Percentiles rank a stretch among this genome's conserved stretches.
Evolutionary conservation across 1,140 invertebrate species (phyloP).

Genomic region (Drosophila orosa): DNA sequence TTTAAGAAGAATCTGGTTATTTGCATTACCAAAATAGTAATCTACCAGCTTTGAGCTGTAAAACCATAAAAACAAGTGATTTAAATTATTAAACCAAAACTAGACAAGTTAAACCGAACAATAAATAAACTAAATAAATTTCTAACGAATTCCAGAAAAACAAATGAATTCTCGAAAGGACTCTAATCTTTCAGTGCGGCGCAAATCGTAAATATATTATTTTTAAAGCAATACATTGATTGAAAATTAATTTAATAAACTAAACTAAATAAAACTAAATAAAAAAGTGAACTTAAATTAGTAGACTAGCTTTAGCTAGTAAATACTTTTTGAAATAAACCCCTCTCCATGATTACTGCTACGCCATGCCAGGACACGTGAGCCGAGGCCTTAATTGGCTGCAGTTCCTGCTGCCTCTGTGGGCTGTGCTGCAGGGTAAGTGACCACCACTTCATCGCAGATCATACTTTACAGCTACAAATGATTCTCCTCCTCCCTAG

Average conservation of each 20-base stretch:
- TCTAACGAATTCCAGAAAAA: no score
- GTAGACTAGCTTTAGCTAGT: no score
- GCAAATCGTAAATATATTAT: not conserved
- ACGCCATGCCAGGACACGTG: constrained; percentile 35
- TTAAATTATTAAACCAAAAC: not conserved
- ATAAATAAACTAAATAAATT: not conserved
- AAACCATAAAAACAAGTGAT: not conserved
- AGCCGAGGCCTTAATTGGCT: constrained; percentile 26
- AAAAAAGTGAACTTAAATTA: not conserved
- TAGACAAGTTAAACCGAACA: not conserved
- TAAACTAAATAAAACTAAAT: not conserved
- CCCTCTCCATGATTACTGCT: constrained; percentile 17
- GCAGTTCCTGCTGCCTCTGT: constrained; percentile 40
- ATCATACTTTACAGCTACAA: not conserved
- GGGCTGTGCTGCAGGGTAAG: constrained; percentile 55
- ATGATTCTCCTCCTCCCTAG: constrained; percentile 6
- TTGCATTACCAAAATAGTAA: not conserved
- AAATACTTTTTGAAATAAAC: not conserved
- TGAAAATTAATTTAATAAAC: no score
- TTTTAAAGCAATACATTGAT: not conserved
- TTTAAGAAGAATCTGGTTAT: not conserved
- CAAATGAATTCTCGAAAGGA: not conserved
- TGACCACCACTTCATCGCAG: not conserved
- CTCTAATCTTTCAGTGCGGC: not conserved
- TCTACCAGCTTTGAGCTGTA: not conserved